Conservation (phyloP, 2,113 vertebrate genomes). For the Bettongia penicillata region DNA sequence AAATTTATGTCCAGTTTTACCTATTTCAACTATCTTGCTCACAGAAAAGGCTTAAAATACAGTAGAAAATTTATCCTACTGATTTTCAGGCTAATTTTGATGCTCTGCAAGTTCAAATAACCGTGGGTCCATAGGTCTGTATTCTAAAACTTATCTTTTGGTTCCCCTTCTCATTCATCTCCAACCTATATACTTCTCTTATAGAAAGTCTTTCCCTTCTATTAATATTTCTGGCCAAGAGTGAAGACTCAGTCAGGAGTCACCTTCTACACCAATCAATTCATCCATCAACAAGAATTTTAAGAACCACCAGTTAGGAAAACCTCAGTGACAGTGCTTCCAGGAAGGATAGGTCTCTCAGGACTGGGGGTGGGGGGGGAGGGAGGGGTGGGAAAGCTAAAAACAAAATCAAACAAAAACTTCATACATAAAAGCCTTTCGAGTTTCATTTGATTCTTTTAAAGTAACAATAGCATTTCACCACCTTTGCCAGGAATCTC, state of each 20-base stretch:
- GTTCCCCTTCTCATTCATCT: too few relatives aligned
- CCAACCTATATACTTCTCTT: accelerated
- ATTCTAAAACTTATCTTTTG: background rate
- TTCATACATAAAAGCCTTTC: slow-evolving; percentile 19
- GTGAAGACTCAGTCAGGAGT: background rate
- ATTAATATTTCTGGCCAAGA: background rate
- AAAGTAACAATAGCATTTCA: slow-evolving; percentile 71
- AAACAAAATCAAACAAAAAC: slow-evolving; percentile 4
- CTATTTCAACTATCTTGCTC: background rate
- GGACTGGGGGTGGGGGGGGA: background rate
- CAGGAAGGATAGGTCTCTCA: background rate
- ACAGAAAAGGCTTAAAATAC: background rate
- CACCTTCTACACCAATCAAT: background rate
- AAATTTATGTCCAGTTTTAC: background rate
- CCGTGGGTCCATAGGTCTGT: background rate
- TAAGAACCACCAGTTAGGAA: background rate
- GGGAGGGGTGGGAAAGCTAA: slow-evolving; percentile 15
- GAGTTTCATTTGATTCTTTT: slow-evolving; percentile 38
- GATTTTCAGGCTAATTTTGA: background rate
- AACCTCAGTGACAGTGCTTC: background rate
- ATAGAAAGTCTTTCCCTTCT: background rate
- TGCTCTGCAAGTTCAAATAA: background rate
- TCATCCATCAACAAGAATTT: background rate
- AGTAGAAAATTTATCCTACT: background rate
- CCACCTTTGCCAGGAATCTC: slow-evolving; percentile 57